A percentile compares a stretch with the other conserved stretches of the same genome.
Conservation (phyloP, 2,888 invertebrate genomes). For the Ochropleura leucogaster region DNA sequence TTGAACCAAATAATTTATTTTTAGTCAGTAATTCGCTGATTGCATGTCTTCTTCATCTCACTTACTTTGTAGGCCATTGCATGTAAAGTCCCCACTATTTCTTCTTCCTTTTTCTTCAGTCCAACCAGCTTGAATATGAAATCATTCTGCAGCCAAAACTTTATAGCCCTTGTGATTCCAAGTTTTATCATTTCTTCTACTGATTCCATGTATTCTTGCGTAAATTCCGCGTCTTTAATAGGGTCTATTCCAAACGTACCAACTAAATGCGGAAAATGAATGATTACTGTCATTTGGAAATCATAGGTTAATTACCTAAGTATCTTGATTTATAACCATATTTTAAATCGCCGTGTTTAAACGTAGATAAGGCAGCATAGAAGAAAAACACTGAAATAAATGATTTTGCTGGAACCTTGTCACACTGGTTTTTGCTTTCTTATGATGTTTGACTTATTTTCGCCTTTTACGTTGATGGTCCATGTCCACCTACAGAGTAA, state of each 20-base stretch:
- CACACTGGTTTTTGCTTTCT: too few species aligned
- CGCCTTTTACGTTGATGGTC: too few species aligned
- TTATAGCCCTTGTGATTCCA: not conserved
- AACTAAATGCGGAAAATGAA: slow-evolving; percentile 10
- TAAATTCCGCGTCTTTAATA: slow-evolving; percentile 16
- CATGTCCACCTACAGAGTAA: too few species aligned
- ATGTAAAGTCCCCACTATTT: slow-evolving; percentile 14
- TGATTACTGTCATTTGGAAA: not conserved
- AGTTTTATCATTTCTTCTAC: not conserved
- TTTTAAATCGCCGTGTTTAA: too few species aligned
- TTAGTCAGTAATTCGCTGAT: too few species aligned
- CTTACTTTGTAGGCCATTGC: slow-evolving; percentile 24
- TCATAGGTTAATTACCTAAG: too few species aligned
- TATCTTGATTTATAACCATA: too few species aligned
- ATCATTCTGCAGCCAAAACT: slow-evolving; percentile 32
- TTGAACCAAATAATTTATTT: not conserved
- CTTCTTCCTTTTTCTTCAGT: slow-evolving; percentile 16
- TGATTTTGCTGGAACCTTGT: too few species aligned
- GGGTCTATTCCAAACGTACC: slow-evolving; percentile 26
- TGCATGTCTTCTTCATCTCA: not conserved
- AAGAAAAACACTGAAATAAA: too few species aligned
- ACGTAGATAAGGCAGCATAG: too few species aligned
- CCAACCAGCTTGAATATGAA: slow-evolving; percentile 16
- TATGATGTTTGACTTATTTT: too few species aligned
- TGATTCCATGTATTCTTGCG: slow-evolving; percentile 16